phyloP scores from a whole-genome alignment of 2,797 vertebrate genomes.

The Alca torda region DNA sequence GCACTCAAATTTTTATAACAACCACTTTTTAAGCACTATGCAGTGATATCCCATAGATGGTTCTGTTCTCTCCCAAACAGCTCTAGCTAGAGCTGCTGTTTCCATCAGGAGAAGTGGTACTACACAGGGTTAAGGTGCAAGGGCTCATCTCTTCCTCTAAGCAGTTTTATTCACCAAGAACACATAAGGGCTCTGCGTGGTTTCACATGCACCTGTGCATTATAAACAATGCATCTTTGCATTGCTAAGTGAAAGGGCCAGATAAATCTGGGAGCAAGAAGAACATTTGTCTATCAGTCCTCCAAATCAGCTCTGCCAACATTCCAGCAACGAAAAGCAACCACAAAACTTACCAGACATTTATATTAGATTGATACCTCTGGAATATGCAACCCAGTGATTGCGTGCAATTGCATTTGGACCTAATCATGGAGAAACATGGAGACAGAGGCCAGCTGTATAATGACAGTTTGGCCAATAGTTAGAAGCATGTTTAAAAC shows the following conservation, averaged over 20 bases:
- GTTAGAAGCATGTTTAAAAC: neutral
- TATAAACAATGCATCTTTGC: neutral
- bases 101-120: neutral
- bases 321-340: neutral
- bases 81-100: neutral
- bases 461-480: neutral
- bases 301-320: neutral
- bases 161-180: neutral
- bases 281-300: neutral
- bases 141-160: neutral
- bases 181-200: neutral
- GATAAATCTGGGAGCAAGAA: neutral
- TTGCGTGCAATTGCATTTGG: neutral
- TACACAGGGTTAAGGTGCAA: neutral
- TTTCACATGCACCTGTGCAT: neutral
- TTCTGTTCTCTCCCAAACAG: neutral
- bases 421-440: neutral
- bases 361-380: neutral
- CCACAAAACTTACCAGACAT: neutral
- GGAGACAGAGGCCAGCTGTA: neutral
- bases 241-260: neutral
- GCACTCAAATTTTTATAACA: neutral
- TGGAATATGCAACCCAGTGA: neutral
- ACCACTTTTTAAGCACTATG: neutral
- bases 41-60: neutral